These are phyloP conservation scores for Caretta caretta DNA, from an alignment of 2,113 vertebrate genomes.

Conservation along the genomic window DNA sequence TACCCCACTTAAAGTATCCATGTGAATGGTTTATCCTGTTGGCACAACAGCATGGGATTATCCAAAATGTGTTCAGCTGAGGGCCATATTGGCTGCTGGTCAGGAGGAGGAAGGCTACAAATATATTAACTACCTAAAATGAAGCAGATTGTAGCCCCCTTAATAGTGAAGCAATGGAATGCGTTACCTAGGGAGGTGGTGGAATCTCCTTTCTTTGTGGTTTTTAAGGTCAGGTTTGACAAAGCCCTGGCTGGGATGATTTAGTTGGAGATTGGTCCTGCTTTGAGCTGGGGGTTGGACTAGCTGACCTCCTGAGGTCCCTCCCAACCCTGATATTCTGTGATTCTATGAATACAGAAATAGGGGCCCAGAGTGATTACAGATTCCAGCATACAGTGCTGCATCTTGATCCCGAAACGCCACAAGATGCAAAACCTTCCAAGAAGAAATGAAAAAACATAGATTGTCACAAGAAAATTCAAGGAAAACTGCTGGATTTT, in stretches of 20 bases:
- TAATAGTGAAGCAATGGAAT: too few species aligned
- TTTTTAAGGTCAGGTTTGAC: too few species aligned
- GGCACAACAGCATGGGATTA: not conserved
- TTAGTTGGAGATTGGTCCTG: too few species aligned
- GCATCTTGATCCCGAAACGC: not conserved
- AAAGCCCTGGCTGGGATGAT: too few species aligned
- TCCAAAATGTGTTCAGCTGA: not conserved
- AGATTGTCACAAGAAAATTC: rapidly evolving
- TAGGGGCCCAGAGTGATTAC: not conserved
- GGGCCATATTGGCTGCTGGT: not conserved
- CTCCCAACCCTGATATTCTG: too few species aligned
- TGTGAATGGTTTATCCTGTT: not conserved
- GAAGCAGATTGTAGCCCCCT: rapidly evolving
- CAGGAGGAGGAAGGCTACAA: not conserved
- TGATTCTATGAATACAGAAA: too few species aligned
- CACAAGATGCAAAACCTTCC: rapidly evolving
- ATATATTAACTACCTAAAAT: rapidly evolving
- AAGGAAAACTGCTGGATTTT: not conserved
- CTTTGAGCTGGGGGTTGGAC: too few species aligned
- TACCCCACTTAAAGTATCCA: not conserved
- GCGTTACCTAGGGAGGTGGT: too few species aligned
- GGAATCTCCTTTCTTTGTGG: too few species aligned
- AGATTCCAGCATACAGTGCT: rapidly evolving
- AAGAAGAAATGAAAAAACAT: not conserved
- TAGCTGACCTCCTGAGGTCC: too few species aligned